Evolutionary conservation across 2,888 invertebrate genomes (phyloP).

Genomic region (Tiliacea aurago): DNA sequence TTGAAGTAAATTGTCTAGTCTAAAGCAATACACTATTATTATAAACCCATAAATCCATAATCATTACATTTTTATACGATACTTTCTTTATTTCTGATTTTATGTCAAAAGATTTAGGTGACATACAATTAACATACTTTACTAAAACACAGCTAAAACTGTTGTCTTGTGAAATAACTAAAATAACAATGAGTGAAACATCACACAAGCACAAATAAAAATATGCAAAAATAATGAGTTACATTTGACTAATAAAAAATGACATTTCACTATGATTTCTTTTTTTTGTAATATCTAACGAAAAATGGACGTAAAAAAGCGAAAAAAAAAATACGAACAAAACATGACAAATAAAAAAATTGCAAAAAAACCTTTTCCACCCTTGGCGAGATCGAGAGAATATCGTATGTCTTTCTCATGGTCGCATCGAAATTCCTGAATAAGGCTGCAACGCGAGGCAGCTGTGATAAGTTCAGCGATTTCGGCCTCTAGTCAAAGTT

Average conservation of each 20-base stretch:
- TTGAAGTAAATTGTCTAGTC: background rate
- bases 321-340: conserved; percentile 33
- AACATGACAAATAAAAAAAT: conserved; percentile 59
- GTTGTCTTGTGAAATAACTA: background rate
- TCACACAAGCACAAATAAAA: conserved; percentile 35
- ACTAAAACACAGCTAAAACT: background rate
- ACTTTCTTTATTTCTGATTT: background rate
- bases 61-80: background rate
- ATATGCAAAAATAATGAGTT: conserved; percentile 21
- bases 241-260: conserved; percentile 3
- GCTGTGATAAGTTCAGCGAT: conserved; percentile 88
- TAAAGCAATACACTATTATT: background rate
- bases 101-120: background rate
- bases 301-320: conserved; percentile 30
- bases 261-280: background rate
- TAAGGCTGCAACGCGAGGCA: conserved; percentile 85
- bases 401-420: conserved; percentile 84
- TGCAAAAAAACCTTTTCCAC: conserved; percentile 82
- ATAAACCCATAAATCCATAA: background rate
- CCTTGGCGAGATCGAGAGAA: conserved; percentile 84
- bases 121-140: too few relatives aligned
- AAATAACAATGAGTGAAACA: conserved; percentile 15
- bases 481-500: conserved; percentile 84
- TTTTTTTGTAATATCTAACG: background rate
- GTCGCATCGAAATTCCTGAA: conserved; percentile 85